These are phyloP conservation scores for Capra hircus DNA, from an alignment of 2,113 vertebrate genomes.

Conservation along the genomic window DNA sequence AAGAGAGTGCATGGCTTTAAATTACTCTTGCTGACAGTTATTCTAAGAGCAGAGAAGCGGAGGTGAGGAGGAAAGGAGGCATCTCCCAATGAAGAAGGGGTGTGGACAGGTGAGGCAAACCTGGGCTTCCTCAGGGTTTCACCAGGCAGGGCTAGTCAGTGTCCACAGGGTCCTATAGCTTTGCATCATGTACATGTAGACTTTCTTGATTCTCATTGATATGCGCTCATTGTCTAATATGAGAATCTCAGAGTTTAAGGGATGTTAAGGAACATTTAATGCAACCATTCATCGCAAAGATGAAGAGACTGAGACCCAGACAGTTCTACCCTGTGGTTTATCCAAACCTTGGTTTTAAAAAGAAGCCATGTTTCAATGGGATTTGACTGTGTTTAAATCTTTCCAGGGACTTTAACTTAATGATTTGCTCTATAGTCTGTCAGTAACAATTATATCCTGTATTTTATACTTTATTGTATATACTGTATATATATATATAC, in stretches of 20 bases:
- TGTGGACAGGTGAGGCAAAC: not conserved
- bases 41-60: constrained; percentile 16
- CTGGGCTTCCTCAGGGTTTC: not conserved
- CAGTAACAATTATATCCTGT: not conserved
- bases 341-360: not conserved
- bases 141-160: not conserved
- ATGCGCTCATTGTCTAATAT: not conserved
- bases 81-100: not conserved
- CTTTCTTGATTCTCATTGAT: not conserved
- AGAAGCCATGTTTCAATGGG: not conserved
- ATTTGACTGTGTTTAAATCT: not conserved
- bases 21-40: constrained; percentile 21
- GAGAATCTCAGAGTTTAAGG: not conserved
- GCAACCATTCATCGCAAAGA: not conserved
- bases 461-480: not conserved
- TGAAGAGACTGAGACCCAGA: not conserved
- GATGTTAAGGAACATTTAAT: not conserved
- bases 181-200: not conserved
- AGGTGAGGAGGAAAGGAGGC: not conserved
- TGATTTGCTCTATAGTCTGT: not conserved
- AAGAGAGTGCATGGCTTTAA: not conserved
- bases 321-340: not conserved
- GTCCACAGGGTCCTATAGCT: not conserved
- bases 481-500: not conserved
- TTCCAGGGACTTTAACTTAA: constrained; percentile 21